These are phyloP conservation scores for Pocillopora meandrina DNA, from an alignment of 92 coral and sea anemone genomes.

Conservation along the genomic window DNA sequence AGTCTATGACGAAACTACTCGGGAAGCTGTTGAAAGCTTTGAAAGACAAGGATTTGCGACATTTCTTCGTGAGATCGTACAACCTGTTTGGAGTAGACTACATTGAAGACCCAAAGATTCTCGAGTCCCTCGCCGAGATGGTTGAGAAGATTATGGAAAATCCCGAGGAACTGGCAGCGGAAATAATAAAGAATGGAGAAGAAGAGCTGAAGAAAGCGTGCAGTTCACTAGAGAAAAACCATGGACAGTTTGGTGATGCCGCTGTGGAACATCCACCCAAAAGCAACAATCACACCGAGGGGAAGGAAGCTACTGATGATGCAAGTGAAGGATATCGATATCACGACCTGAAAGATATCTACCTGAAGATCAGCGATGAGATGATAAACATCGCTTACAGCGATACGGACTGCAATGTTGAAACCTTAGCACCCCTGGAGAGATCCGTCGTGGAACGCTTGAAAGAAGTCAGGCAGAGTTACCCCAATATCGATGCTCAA, in stretches of 20 bases:
- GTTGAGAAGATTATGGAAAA: constrained; percentile 58
- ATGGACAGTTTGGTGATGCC: not conserved
- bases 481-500: not conserved
- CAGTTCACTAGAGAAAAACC: not conserved
- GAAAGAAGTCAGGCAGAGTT: not conserved
- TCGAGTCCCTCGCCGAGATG: constrained; percentile 48
- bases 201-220: not conserved
- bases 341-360: constrained; percentile 20
- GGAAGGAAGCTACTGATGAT: not conserved
- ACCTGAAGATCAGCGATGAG: not conserved
- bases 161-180: constrained; percentile 49
- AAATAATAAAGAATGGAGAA: not conserved
- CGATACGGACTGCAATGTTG: not conserved
- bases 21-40: constrained; percentile 56
- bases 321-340: constrained; percentile 1
- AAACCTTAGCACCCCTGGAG: not conserved
- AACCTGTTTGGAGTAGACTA: constrained; percentile 61
- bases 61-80: constrained; percentile 63
- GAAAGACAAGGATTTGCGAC: constrained; percentile 54
- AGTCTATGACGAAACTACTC: constrained; percentile 65
- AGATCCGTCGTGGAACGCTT: constrained; percentile 8
- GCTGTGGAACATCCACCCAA: not conserved
- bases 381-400: not conserved
- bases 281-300: not conserved
- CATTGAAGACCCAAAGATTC: constrained; percentile 45